Evolutionary conservation across 2,113 vertebrate species (phyloP).

Genomic region (Porphyrio hochstetteri): DNA sequence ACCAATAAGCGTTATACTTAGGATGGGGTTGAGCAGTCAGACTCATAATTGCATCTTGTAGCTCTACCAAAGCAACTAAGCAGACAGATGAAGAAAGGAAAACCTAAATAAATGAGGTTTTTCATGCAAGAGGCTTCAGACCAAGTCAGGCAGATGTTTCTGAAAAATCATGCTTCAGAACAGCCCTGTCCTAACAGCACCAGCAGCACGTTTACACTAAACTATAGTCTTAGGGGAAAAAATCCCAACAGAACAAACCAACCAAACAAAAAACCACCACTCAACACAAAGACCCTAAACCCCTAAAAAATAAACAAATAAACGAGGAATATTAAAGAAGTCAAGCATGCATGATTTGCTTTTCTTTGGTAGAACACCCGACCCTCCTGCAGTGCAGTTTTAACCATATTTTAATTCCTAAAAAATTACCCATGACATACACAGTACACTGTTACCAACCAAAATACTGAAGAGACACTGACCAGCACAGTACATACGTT

Average conservation of each 20-base stretch:
- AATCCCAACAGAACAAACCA: neutral
- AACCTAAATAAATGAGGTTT: neutral
- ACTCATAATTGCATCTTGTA: neutral
- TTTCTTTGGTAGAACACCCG: neutral
- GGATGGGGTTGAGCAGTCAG: neutral
- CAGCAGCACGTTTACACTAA: neutral
- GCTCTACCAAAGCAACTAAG: neutral
- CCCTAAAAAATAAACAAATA: neutral
- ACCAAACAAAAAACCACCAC: too few relatives aligned
- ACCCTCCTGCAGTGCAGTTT: neutral
- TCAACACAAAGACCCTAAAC: too few relatives aligned
- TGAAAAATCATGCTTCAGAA: neutral
- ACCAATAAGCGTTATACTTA: fast-evolving
- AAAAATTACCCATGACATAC: neutral
- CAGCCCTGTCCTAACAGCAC: neutral
- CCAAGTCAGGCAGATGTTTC: neutral
- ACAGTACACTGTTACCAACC: neutral
- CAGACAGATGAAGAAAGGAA: neutral
- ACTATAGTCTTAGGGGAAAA: neutral
- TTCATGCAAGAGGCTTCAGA: neutral
- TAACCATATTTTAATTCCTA: neutral
- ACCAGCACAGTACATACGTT: neutral
- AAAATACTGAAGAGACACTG: neutral
- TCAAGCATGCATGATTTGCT: neutral
- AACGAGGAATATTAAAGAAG: neutral